Evolutionary conservation across 2,113 vertebrate genomes (phyloP).

Genomic region (Crotalus viridis): DNA sequence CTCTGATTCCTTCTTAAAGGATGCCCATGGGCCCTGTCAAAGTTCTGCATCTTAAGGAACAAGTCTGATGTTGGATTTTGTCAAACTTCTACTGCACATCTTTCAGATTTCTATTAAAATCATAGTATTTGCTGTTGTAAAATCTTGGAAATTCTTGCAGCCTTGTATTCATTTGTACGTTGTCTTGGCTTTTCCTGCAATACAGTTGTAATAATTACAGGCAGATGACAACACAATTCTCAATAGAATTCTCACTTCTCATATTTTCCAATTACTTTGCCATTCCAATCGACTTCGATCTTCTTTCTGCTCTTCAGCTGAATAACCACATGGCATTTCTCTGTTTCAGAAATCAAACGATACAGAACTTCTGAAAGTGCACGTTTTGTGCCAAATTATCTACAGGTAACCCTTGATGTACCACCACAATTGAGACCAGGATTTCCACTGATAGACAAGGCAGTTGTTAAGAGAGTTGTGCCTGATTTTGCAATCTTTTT

Average conservation of each 20-base stretch:
- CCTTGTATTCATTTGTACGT: not conserved
- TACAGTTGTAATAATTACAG: not conserved
- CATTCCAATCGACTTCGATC: not conserved
- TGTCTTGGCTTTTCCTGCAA: not conserved
- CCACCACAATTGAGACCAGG: not conserved
- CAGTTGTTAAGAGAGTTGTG: not conserved
- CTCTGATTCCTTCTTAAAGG: not conserved
- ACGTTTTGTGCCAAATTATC: slow-evolving; percentile 22
- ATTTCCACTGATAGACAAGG: not conserved
- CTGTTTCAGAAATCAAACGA: not conserved
- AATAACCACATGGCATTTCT: not conserved
- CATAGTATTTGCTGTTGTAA: not conserved
- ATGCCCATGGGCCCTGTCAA: not conserved
- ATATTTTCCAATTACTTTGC: not conserved
- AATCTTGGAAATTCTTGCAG: not conserved
- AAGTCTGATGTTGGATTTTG: not conserved
- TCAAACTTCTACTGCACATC: not conserved
- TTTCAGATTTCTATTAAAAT: not conserved
- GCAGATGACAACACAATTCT: not conserved
- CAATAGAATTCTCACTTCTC: not conserved
- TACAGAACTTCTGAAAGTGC: slow-evolving; percentile 15
- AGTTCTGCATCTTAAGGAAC: not conserved
- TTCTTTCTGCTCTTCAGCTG: not conserved
- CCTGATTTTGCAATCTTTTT: not conserved
- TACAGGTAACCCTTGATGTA: not conserved